Evolutionary conservation across 2,113 vertebrate genomes (phyloP), one percentile per base, ranked within the genome.

Genomic region (Heterochromis multidens): DNA sequence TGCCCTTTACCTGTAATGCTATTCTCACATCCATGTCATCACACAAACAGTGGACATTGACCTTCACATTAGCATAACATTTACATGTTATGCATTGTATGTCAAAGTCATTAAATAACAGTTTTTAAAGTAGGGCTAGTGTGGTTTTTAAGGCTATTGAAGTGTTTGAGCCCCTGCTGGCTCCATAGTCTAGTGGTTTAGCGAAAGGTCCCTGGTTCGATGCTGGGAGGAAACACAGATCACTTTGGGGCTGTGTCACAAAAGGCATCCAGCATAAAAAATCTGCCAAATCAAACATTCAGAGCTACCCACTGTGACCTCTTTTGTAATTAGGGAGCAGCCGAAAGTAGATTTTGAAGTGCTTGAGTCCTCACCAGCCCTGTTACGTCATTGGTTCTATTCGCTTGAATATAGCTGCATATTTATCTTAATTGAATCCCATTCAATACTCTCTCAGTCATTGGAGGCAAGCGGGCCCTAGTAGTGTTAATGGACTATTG

Each of bases 401-500:
- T 87, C 57, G 37, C 46, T 81, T 88, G 79, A 89, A 80, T 80
- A 77, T 77, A 78, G 80, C 83, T 81, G 72, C 82, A 77, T 87
- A 85, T 93, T 92, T 91, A 89, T 87, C 80, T 84, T 88, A 92
- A 93, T 90, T 92, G 88, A 93, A 94, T 87, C 85, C 90, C 52
- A 33, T 76, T 94, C 87, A 84, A 83, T 88, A 60, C 59, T 62
- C 54, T 76, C 67, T 79, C 70, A 54, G 6, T 74, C 70, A 52
- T 77, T 17, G 11, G 79, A 78, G 80, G 86, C 52, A 37, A 77
- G 59, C 80, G 89, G 80, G 88, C 11, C 54, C 77, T 79, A 79
- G 43, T 63, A 57, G 87, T 90, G 89, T 93, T 94, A 93, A 93
- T 94, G 91, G 89, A 76, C 90, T 93, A 94, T 95, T 94, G 92